phyloP scores from a whole-genome alignment of 2,113 vertebrate genomes.

The Motacilla tschutschensis region DNA sequence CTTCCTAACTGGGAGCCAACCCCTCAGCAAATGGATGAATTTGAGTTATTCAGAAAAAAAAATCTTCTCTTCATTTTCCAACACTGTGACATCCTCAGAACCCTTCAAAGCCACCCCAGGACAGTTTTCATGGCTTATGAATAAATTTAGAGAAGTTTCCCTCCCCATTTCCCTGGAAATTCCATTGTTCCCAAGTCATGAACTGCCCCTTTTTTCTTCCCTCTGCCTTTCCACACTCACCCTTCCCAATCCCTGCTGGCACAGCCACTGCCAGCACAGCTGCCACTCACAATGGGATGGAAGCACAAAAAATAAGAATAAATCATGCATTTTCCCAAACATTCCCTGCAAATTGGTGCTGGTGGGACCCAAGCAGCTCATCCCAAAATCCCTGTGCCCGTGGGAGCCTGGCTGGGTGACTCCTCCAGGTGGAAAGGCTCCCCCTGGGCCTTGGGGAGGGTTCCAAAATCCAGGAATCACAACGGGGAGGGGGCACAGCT shows the following conservation, averaged over 20 bases:
- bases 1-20: not conserved
- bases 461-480: fast-evolving
- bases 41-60: not conserved
- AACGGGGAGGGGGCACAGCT: fast-evolving
- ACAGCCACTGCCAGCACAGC: not conserved
- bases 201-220: fast-evolving
- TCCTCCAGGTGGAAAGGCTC: not conserved
- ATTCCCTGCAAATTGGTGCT: not conserved
- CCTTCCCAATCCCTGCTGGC: not conserved
- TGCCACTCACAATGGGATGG: fast-evolving
- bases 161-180: not conserved
- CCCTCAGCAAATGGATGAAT: not conserved
- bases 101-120: not conserved
- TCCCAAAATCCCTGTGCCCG: fast-evolving
- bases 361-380: not conserved
- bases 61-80: not conserved
- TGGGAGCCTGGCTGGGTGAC: not conserved
- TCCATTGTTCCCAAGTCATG: not conserved
- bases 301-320: not conserved
- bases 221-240: fast-evolving
- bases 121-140: not conserved
- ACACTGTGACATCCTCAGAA: not conserved
- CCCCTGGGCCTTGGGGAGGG: too few relatives aligned
- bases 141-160: not conserved
- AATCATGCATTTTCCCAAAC: fast-evolving